A percentile compares a stretch with the other conserved stretches of the same genome.
These are phyloP conservation scores for Ommatoiulus sabulosus DNA, from an alignment of 2,888 invertebrate genomes.

Conservation along the genomic window DNA sequence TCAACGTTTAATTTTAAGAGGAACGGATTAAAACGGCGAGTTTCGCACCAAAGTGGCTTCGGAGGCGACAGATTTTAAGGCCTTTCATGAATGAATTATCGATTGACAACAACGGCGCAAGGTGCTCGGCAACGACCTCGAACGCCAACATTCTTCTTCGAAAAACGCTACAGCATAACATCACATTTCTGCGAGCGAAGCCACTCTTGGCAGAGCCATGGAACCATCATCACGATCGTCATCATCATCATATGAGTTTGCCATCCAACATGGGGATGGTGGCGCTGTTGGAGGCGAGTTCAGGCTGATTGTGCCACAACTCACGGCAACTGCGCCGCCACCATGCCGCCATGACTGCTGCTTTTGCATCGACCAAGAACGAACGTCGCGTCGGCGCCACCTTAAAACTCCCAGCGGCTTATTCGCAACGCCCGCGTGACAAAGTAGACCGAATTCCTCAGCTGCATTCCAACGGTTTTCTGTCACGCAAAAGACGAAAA, in stretches of 20 bases:
- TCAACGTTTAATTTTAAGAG: background rate
- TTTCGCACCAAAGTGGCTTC: constrained; percentile 14
- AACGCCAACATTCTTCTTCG: background rate
- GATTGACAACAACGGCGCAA: background rate
- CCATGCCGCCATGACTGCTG: background rate
- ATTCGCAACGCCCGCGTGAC: constrained; percentile 38
- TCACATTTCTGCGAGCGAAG: background rate
- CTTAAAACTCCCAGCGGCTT: constrained; percentile 45
- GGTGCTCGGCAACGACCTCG: background rate
- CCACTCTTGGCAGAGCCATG: background rate
- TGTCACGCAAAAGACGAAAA: constrained; percentile 32
- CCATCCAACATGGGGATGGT: constrained; percentile 5
- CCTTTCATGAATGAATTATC: constrained; percentile 26
- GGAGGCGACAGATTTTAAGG: constrained; percentile 2
- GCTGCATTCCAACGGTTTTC: constrained; percentile 48
- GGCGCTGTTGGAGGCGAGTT: background rate
- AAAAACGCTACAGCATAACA: background rate
- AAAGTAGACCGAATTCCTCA: constrained; percentile 39
- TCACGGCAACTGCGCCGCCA: constrained; percentile 35
- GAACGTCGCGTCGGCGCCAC: constrained; percentile 23
- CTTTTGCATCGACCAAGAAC: background rate
- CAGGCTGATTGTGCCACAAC: background rate
- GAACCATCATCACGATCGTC: background rate
- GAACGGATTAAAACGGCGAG: background rate
- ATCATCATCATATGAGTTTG: background rate